These are phyloP conservation scores for Busseola fusca DNA, from an alignment of 2,888 invertebrate species.

Conservation along the genomic window DNA sequence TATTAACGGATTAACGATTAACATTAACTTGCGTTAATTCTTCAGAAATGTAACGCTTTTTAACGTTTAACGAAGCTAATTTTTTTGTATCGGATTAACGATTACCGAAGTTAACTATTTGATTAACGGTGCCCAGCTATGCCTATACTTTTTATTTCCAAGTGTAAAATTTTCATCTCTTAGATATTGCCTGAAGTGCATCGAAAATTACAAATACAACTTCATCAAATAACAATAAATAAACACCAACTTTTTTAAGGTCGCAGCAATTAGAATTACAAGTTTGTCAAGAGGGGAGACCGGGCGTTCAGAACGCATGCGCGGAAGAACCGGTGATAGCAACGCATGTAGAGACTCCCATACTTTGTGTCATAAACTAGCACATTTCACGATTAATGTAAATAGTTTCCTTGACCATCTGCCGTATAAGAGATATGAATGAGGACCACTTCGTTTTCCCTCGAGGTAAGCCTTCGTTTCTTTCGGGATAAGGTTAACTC, in stretches of 20 bases:
- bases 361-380: slow-evolving; percentile 58
- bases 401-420: slow-evolving; percentile 78
- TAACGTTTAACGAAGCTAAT: no score
- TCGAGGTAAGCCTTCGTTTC: slow-evolving; percentile 91
- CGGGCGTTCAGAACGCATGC: slow-evolving; percentile 71
- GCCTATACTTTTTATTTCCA: neutral
- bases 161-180: neutral
- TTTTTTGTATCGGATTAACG: no score
- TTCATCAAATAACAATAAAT: neutral
- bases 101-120: no score
- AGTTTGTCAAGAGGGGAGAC: slow-evolving; percentile 65
- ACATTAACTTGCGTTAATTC: no score
- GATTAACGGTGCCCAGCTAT: no score
- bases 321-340: slow-evolving; percentile 64
- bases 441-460: slow-evolving; percentile 95
- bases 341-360: slow-evolving; percentile 58
- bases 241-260: slow-evolving; percentile 54
- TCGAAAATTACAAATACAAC: slow-evolving; percentile 6
- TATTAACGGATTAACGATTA: no score
- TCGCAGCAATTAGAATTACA: slow-evolving; percentile 64
- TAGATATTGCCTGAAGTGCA: neutral
- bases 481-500: slow-evolving; percentile 62
- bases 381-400: slow-evolving; percentile 61
- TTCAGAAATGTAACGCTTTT: no score
- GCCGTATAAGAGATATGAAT: slow-evolving; percentile 93